Conservation (phyloP, 1,140 invertebrate species). For the Panonychus citri region DNA sequence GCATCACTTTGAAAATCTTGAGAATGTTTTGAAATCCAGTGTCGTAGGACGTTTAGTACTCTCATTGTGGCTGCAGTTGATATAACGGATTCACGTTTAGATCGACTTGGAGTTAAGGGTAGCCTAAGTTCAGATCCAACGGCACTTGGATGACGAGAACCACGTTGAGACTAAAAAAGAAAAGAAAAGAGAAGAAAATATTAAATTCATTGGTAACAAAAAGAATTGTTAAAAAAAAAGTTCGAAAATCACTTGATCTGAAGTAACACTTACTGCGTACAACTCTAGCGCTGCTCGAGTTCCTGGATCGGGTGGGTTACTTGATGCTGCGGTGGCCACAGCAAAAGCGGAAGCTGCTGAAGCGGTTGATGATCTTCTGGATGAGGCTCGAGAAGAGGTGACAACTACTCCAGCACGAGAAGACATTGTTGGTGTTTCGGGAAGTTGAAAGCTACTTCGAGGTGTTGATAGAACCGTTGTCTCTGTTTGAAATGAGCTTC, state of each 20-base stretch:
- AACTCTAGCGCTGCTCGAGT: slow-evolving; percentile 1
- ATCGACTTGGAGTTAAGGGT: slow-evolving; percentile 9
- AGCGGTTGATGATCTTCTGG: slow-evolving; percentile 67
- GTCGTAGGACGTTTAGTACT: slow-evolving; percentile 63
- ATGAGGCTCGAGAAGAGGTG: slow-evolving; percentile 68
- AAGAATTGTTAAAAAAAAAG: too few species aligned
- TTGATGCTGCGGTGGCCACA: slow-evolving; percentile 65
- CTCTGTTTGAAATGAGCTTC: slow-evolving; percentile 19
- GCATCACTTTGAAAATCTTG: slow-evolving; percentile 63
- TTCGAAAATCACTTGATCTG: too few species aligned
- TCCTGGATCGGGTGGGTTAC: slow-evolving; percentile 37
- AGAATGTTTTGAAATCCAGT: slow-evolving; percentile 44
- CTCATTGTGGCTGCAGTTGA: slow-evolving; percentile 78
- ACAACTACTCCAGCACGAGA: slow-evolving; percentile 68
- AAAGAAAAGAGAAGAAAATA: neutral
- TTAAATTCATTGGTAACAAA: neutral
- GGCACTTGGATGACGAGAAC: slow-evolving; percentile 22
- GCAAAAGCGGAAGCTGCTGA: slow-evolving; percentile 73
- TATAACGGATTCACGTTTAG: slow-evolving; percentile 55
- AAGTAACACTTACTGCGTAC: neutral
- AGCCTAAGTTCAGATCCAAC: slow-evolving; percentile 22
- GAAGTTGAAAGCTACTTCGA: slow-evolving; percentile 32
- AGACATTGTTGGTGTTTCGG: slow-evolving; percentile 31
- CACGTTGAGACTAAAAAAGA: slow-evolving; percentile 11
- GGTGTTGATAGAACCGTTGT: slow-evolving; percentile 22